phyloP scores from a whole-genome alignment of 2,888 invertebrate genomes.

The Lysandra bellargus region DNA sequence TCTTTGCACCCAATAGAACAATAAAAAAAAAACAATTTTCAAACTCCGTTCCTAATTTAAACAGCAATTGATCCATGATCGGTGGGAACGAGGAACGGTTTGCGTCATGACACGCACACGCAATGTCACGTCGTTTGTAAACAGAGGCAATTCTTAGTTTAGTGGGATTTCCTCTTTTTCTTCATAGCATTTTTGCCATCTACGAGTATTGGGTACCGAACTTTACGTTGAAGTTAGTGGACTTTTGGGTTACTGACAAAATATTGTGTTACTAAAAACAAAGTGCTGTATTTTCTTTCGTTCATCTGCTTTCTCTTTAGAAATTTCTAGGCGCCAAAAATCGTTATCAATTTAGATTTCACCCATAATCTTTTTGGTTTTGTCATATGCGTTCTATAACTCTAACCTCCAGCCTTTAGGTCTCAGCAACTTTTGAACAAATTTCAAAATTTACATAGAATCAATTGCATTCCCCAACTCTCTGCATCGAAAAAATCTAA shows the following conservation, averaged over 20 bases:
- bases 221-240: too few species aligned
- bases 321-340: too few species aligned
- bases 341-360: too few species aligned
- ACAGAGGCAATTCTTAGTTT: not conserved
- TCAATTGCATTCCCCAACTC: not conserved
- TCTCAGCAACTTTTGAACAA: not conserved
- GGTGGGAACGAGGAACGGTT: slow-evolving; percentile 17
- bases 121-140: slow-evolving; percentile 24
- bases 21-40: not conserved
- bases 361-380: too few species aligned
- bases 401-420: not conserved
- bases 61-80: not conserved
- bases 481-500: not conserved
- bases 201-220: too few species aligned
- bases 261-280: too few species aligned
- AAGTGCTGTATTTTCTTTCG: too few species aligned
- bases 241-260: too few species aligned
- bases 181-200: not conserved
- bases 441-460: not conserved
- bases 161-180: not conserved
- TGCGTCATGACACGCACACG: slow-evolving; percentile 29
- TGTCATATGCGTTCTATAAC: too few species aligned
- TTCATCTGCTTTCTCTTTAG: too few species aligned
- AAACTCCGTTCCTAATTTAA: not conserved
- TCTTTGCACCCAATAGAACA: not conserved